These are phyloP conservation scores for Lepidurus apus DNA, from an alignment of 1,140 invertebrate genomes.

Conservation along the genomic window DNA sequence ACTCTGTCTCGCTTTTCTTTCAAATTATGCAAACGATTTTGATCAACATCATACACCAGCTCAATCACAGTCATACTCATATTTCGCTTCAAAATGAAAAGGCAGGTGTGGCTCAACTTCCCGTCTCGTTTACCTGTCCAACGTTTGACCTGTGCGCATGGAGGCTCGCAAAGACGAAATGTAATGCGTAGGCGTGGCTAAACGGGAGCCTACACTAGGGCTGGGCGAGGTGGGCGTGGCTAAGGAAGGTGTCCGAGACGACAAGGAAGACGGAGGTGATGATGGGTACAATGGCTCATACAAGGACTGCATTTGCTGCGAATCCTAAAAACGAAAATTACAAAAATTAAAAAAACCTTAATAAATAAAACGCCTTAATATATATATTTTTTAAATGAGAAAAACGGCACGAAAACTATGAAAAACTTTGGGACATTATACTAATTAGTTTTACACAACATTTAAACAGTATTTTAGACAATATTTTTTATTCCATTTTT, in stretches of 20 bases:
- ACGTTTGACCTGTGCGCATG: slow-evolving; percentile 8
- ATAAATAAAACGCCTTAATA: too few relatives aligned
- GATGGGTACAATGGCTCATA: slow-evolving; percentile 17
- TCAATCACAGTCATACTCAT: not conserved
- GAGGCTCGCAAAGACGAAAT: slow-evolving; percentile 14
- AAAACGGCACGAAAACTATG: too few relatives aligned
- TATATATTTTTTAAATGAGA: too few relatives aligned
- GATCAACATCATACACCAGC: not conserved
- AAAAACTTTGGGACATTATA: too few relatives aligned
- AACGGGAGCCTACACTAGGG: slow-evolving; percentile 1
- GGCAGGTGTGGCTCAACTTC: not conserved
- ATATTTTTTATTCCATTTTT: too few relatives aligned
- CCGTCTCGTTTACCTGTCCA: slow-evolving; percentile 16
- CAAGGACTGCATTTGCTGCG: slow-evolving; percentile 7
- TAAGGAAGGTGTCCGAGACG: not conserved
- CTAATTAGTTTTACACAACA: too few relatives aligned
- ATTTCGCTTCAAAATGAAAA: slow-evolving; percentile 2
- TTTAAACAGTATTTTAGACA: too few relatives aligned
- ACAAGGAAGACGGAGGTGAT: slow-evolving; percentile 3
- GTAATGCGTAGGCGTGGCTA: not conserved
- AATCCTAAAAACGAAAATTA: not conserved
- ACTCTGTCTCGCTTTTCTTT: not conserved
- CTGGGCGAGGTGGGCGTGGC: slow-evolving; percentile 7
- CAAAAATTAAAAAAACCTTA: too few relatives aligned
- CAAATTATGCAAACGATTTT: not conserved